These are phyloP conservation scores for Gymnocephalus cernua DNA, from an alignment of 2,113 vertebrate genomes.

Conservation along the genomic window DNA sequence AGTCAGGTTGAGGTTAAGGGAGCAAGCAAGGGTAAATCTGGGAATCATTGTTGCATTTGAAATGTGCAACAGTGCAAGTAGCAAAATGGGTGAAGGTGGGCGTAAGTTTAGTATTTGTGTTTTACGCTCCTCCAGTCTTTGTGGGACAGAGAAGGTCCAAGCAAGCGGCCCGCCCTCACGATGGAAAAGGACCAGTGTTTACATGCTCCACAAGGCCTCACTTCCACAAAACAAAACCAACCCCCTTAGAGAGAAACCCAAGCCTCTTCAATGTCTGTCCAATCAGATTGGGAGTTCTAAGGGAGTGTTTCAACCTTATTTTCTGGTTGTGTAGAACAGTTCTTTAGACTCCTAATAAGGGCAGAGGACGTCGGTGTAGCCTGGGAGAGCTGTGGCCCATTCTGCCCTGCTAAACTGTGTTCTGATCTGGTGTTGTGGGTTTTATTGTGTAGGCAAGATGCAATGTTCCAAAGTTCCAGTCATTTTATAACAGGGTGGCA, in stretches of 20 bases:
- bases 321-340: conserved; percentile 32
- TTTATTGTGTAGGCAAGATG: conserved; percentile 52
- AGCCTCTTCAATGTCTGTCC: conserved; percentile 51
- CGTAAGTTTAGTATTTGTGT: conserved; percentile 55
- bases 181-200: conserved; percentile 74
- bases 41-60: conserved; percentile 14
- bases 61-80: conserved; percentile 10
- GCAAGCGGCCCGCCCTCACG: conserved; percentile 37
- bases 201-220: conserved; percentile 70
- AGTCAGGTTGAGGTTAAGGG: background rate
- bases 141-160: conserved; percentile 41
- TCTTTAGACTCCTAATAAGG: conserved; percentile 50
- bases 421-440: conserved; percentile 23
- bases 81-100: conserved; percentile 14
- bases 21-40: background rate
- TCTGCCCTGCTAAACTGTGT: conserved; percentile 21
- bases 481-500: conserved; percentile 27
- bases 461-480: conserved; percentile 29
- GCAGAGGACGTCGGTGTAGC: conserved; percentile 44
- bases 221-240: conserved; percentile 75
- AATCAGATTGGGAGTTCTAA: conserved; percentile 56
- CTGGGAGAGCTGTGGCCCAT: conserved; percentile 39
- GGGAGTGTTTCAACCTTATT: conserved; percentile 56
- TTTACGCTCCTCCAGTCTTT: conserved; percentile 55
- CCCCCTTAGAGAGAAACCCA: conserved; percentile 60